These are phyloP conservation scores for Parotia lawesii DNA, from an alignment of 2,113 vertebrate genomes.

Conservation along the genomic window DNA sequence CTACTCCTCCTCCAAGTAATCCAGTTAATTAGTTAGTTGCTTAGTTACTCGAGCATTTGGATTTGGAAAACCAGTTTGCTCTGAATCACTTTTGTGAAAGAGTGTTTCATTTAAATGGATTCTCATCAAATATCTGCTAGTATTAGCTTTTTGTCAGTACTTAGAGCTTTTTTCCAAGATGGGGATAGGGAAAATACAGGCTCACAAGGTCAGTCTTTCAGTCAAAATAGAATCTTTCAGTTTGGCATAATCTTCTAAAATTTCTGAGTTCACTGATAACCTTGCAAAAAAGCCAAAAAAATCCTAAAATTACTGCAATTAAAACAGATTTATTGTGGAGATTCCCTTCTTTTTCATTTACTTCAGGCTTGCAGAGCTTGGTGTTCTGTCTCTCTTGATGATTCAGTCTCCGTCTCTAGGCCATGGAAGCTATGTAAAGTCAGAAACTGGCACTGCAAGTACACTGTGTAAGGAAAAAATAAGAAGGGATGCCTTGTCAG, in stretches of 20 bases:
- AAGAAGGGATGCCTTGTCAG: background rate
- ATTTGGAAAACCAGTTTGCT: background rate
- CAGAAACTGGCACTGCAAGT: background rate
- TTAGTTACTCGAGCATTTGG: background rate
- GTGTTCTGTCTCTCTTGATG: background rate
- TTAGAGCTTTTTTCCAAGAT: background rate
- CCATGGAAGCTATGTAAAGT: background rate
- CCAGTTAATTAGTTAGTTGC: slow-evolving; percentile 24
- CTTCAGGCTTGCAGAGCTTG: background rate
- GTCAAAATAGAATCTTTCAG: background rate
- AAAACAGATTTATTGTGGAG: background rate
- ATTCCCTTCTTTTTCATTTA: background rate
- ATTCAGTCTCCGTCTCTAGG: background rate
- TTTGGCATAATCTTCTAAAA: background rate
- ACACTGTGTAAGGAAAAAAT: background rate
- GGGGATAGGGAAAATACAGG: background rate
- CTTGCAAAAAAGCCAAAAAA: background rate
- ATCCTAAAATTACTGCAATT: background rate
- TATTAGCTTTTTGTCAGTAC: background rate
- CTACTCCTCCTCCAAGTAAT: background rate
- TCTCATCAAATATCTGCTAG: background rate
- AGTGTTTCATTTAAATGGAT: background rate
- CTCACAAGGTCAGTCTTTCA: background rate
- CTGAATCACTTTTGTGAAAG: background rate
- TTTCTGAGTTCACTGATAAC: background rate